These are phyloP conservation scores for Heliconius charithonia DNA, from an alignment of 2,888 invertebrate genomes.

Conservation along the genomic window DNA sequence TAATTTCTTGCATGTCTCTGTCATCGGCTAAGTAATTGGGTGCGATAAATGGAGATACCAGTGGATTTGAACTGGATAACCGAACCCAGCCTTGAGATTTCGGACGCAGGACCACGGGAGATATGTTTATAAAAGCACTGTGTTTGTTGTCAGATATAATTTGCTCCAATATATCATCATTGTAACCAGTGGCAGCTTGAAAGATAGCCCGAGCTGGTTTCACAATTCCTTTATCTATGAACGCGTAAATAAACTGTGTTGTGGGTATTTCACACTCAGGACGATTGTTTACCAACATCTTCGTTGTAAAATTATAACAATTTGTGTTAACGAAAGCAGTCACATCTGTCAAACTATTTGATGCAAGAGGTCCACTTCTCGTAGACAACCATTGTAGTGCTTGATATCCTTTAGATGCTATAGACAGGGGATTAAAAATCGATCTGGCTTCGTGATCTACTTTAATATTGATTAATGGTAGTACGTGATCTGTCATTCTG, in stretches of 20 bases:
- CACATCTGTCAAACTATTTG: constrained; percentile 62
- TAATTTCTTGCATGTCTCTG: constrained; percentile 58
- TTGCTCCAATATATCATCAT: constrained; percentile 54
- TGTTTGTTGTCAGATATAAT: constrained; percentile 53
- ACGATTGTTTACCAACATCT: constrained; percentile 51
- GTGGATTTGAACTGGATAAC: constrained; percentile 57
- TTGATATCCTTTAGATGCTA: constrained; percentile 42
- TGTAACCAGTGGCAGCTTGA: constrained; percentile 48
- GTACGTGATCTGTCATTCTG: constrained; percentile 61
- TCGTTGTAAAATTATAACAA: constrained; percentile 58
- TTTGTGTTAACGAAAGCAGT: constrained; percentile 59
- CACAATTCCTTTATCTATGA: constrained; percentile 52
- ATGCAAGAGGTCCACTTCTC: constrained; percentile 57
- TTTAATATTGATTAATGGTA: constrained; percentile 55
- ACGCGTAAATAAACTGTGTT: constrained; percentile 60
- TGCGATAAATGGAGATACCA: constrained; percentile 55
- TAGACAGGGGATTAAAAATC: constrained; percentile 31
- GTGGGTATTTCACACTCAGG: constrained; percentile 60
- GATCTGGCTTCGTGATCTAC: constrained; percentile 52
- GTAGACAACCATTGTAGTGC: constrained; percentile 50
- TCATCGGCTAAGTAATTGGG: constrained; percentile 62
- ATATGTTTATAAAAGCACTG: constrained; percentile 53
- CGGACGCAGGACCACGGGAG: constrained; percentile 59
- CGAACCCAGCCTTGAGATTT: constrained; percentile 60
- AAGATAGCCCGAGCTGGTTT: constrained; percentile 45